Base-by-base conservation (phyloP, 2,113 vertebrate species). In the Microtus oregoni region DNA sequence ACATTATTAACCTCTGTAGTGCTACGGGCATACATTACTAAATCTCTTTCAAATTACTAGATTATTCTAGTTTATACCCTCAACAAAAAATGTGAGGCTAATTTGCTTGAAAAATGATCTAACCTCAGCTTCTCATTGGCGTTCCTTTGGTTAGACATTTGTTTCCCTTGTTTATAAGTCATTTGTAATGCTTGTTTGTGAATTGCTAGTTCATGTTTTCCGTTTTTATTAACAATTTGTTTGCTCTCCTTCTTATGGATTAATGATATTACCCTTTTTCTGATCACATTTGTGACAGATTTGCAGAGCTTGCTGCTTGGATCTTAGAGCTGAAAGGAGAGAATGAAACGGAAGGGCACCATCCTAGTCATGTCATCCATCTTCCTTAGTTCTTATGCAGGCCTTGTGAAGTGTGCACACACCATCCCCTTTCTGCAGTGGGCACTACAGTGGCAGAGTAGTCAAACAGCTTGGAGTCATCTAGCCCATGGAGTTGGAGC, bases 51-150 rank as follows among this genome's bases (percentile, higher is more conserved):
- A 88, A 77, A 88, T 87, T 81, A 87, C 75, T 88, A n/a, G 32
- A 88, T 93, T 90, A 73, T 77, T 93, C 19, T 91, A 89, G 77
- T 96, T 94, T 97, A 86, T 90, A 78, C 10, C 11, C 38, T 90
- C 2, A 1, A 73, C 93, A 86, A 79, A 88, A 88, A 95, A 89
- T 86, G 30, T 95, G 77, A 75, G 61, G 58, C 76, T 94, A 94
- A 94, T 94, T 94, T 96, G 90, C 32, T 79, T 92, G 52, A 96
- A 92, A 96, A 96, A 94, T 87, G 22, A 35, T 70, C 81, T 92
- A 91, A 63, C 14, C 8, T 68, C 95, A 75, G 58, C 47, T 96
- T 97, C 82, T 86, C 61, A 65, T 97, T 94, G 95, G 50, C 65
- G 92, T 94, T 91, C 65, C 68, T 94, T 94, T 78, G 68, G 75